Evolutionary conservation across 2,888 invertebrate species (phyloP).

Genomic region (Morpho helenor): DNA sequence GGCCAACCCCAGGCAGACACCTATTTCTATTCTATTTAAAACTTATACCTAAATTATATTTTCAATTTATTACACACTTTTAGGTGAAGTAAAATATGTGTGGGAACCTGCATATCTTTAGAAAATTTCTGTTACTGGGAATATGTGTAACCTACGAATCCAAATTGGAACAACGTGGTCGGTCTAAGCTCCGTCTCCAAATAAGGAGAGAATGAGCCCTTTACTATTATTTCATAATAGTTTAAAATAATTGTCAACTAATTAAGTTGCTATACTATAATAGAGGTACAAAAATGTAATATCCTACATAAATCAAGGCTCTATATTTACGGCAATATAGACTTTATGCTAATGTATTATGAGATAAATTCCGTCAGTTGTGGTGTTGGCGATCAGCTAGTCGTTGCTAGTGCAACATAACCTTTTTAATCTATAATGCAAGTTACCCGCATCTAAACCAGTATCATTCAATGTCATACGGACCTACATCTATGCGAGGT

Average conservation of each 20-base stretch:
- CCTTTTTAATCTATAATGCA: constrained; percentile 15
- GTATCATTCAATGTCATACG: constrained; percentile 15
- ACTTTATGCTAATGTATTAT: not conserved
- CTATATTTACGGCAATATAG: not conserved
- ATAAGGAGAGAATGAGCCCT: no score
- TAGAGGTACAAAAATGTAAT: not conserved
- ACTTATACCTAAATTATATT: no score
- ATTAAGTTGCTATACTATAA: not conserved
- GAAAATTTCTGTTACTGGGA: no score
- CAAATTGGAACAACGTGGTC: no score
- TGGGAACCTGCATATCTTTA: no score
- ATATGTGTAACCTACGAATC: no score
- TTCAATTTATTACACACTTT: no score
- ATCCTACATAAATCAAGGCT: not conserved
- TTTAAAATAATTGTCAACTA: not conserved
- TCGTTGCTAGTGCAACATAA: constrained; percentile 5
- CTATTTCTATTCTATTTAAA: no score
- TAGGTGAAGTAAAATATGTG: no score
- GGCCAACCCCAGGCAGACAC: no score
- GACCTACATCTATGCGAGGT: constrained; percentile 18
- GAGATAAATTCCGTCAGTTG: not conserved
- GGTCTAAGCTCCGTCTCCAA: no score
- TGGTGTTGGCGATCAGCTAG: not conserved
- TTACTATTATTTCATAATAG: no score
- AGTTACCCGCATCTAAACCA: constrained; percentile 11